Conservation (phyloP, 2,888 invertebrate genomes). For the Periphyllus acericola region DNA sequence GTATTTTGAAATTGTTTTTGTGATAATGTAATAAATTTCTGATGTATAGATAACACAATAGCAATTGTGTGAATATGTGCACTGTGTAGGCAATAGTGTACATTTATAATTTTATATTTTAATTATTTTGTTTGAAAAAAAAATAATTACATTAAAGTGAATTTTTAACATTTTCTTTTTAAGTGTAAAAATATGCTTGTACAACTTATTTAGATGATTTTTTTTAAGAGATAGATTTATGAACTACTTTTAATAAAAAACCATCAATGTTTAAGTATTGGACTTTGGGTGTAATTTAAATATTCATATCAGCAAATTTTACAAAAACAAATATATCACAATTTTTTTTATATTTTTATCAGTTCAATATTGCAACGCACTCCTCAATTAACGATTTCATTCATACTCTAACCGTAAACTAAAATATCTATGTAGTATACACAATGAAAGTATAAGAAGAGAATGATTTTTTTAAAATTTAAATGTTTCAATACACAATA, state of each 20-base stretch:
- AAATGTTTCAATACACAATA: no score
- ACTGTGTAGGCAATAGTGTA: not conserved
- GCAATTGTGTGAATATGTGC: not conserved
- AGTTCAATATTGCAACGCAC: not conserved
- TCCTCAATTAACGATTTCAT: not conserved
- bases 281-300: not conserved
- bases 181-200: not conserved
- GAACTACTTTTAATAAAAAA: not conserved
- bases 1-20: not conserved
- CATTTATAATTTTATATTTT: not conserved
- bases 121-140: conserved; percentile 22
- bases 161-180: conserved; percentile 33
- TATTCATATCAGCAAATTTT: not conserved
- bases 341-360: not conserved
- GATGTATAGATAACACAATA: not conserved
- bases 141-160: conserved; percentile 35
- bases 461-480: no score
- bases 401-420: not conserved
- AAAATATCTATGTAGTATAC: not conserved
- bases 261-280: not conserved
- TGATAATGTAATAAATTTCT: not conserved
- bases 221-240: not conserved
- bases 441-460: no score
- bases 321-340: not conserved
- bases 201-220: conserved; percentile 16